Conservation (phyloP, 2,797 vertebrate genomes). For the Heterohyrax brucei region DNA sequence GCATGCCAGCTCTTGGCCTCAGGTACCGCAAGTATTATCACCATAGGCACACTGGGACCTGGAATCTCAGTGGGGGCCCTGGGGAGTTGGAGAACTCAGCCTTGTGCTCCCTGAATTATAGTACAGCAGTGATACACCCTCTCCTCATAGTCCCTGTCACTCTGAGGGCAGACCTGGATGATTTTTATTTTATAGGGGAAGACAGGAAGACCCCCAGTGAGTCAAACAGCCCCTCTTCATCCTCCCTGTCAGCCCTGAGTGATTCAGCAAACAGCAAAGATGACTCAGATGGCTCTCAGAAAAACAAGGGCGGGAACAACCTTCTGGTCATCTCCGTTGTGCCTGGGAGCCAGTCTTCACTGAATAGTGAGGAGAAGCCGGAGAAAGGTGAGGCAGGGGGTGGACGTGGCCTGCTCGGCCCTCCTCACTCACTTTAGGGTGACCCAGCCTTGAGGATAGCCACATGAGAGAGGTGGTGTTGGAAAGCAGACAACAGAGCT, state of each 20-base stretch:
- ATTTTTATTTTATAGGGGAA: slow-evolving; percentile 89
- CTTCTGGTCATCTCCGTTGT: slow-evolving; percentile 96
- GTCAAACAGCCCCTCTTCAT: slow-evolving; percentile 98
- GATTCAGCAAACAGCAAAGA: slow-evolving; percentile 99
- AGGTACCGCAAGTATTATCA: background rate
- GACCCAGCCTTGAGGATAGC: background rate
- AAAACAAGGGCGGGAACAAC: slow-evolving; percentile 95
- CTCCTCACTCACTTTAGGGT: fast-evolving
- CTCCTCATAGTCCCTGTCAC: background rate
- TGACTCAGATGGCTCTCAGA: slow-evolving; percentile 94
- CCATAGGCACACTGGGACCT: background rate
- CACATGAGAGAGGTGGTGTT: background rate
- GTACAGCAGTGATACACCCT: fast-evolving
- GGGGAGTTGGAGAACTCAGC: background rate
- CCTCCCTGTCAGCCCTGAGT: slow-evolving; percentile 97
- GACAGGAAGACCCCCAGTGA: slow-evolving; percentile 94
- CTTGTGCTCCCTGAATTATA: too few species aligned
- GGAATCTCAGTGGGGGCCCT: background rate
- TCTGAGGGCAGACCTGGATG: background rate
- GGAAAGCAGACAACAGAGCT: background rate
- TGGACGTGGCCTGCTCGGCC: background rate
- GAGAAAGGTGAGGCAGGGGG: slow-evolving; percentile 94
- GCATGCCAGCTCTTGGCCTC: background rate
- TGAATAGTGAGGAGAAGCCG: slow-evolving; percentile 96
- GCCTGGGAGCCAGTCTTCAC: slow-evolving; percentile 95